A percentile compares a stretch with the other conserved stretches of the same genome.
Conservation (phyloP, 2,888 invertebrate genomes). For the Parnassius smintheus region DNA sequence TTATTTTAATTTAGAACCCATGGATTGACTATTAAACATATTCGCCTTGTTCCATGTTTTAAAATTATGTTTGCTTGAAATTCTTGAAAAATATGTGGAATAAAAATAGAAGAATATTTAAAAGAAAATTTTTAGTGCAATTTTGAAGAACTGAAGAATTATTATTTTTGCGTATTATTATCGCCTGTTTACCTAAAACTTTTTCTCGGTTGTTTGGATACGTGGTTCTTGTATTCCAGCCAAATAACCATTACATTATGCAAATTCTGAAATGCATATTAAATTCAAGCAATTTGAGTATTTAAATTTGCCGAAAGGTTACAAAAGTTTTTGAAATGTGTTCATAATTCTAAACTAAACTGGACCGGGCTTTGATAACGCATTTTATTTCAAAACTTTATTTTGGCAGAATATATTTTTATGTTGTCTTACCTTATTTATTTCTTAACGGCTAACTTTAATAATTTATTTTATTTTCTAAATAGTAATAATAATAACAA, state of each 20-base stretch:
- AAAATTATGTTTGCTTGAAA: too few species aligned
- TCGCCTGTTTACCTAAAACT: slow-evolving; percentile 15
- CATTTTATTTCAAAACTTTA: not conserved
- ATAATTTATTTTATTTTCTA: too few species aligned
- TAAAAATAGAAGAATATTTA: too few species aligned
- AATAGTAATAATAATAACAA: too few species aligned
- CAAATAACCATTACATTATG: slow-evolving; percentile 18
- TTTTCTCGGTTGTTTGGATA: slow-evolving; percentile 13
- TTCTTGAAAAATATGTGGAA: too few species aligned
- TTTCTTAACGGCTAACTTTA: too few species aligned
- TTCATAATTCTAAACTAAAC: not conserved
- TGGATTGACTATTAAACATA: too few species aligned
- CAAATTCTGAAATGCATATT: slow-evolving; percentile 21
- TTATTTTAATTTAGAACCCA: too few species aligned
- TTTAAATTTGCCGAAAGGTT: slow-evolving; percentile 17
- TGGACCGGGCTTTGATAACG: not conserved
- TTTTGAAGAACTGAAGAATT: not conserved
- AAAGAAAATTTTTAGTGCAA: too few species aligned
- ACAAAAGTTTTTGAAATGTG: slow-evolving; percentile 7
- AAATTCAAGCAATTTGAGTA: slow-evolving; percentile 21
- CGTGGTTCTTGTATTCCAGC: slow-evolving; percentile 13
- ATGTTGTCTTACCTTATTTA: too few species aligned
- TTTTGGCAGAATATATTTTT: not conserved
- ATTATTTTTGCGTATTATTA: slow-evolving; percentile 5
- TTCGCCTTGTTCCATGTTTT: too few species aligned